Conservation (phyloP, 2,113 vertebrate species). For the Zapornia atra region DNA sequence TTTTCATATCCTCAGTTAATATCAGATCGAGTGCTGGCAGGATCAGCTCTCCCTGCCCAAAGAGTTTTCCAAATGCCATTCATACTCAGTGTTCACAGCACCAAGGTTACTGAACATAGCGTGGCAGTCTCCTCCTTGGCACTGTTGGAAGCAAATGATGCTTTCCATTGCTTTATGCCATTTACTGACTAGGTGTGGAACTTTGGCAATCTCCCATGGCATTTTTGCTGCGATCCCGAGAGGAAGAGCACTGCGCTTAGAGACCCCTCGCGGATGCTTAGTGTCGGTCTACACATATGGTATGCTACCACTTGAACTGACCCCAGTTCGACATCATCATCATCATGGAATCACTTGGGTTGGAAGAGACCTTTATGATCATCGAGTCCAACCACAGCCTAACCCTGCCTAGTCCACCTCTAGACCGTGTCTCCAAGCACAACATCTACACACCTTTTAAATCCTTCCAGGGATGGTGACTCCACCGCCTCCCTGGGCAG, state of each 20-base stretch:
- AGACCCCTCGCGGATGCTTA: neutral
- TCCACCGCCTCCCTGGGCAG: too few species aligned
- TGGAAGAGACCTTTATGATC: too few species aligned
- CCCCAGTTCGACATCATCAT: neutral
- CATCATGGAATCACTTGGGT: too few species aligned
- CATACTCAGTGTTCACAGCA: neutral
- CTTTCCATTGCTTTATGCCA: neutral
- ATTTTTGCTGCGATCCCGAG: neutral
- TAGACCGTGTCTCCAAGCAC: too few species aligned
- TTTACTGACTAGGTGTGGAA: neutral
- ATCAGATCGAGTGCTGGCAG: neutral
- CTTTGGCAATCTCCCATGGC: neutral
- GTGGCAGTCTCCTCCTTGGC: neutral
- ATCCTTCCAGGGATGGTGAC: too few species aligned
- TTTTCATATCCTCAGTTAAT: neutral
- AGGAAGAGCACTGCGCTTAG: neutral
- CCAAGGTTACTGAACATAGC: neutral
- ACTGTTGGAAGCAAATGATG: neutral
- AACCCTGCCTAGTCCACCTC: too few species aligned
- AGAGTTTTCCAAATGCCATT: neutral
- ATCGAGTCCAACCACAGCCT: too few species aligned
- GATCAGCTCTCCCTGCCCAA: neutral
- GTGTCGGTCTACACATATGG: accelerated
- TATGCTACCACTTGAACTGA: neutral
- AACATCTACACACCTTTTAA: too few species aligned